Base-by-base conservation (phyloP, 2,888 invertebrate genomes). In the Tenthredo livida region DNA sequence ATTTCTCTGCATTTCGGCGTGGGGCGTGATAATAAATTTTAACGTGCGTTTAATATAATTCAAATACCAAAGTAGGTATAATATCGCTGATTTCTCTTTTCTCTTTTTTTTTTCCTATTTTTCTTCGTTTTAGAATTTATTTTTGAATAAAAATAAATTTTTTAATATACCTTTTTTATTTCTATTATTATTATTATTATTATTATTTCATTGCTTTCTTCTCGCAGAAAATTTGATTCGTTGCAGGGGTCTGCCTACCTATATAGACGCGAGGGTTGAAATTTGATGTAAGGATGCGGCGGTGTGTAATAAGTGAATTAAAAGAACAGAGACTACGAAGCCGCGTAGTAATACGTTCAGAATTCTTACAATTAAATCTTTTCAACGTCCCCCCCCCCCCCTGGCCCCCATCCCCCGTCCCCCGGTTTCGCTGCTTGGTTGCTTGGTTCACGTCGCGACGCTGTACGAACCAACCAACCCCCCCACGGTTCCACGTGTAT, bases 301-400 rank as follows among this genome's bases (percentile, higher is more conserved):
- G 58, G 40, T n/a, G 80, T 80, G 80, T 80, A 61, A 58, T 61
- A 80, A 80, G 33, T 21, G 80, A 61, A 80, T 80, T 80, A 61
- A 80, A 61, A 21, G 33, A 54, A 54, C 54, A 80, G 50, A 80
- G 61, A 54, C 54, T 54, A 80, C 80, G 80, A 80, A 40, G 80
- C 80, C 54, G 80, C 58, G 78, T 29, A 12, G 25, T 40, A 61
- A 80, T 78, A 80, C 80, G 80, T 80, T 78, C 58, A 50, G 84
- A 86, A 87, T 85, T 87, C 85, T 87, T 85, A 85, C 85, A 87
- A 87, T 87, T 87, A 87, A 87, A 87, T 87, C 86, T 84, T 87
- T 87, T 85, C 85, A 85, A 77, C 78, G 84, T 72, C 82, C 86
- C 78, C 77, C 67, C 17, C 67, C 17, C 67, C 2, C 29, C 29